Evolutionary conservation across 2,888 invertebrate species (phyloP).

Genomic region (Acronicta psi): DNA sequence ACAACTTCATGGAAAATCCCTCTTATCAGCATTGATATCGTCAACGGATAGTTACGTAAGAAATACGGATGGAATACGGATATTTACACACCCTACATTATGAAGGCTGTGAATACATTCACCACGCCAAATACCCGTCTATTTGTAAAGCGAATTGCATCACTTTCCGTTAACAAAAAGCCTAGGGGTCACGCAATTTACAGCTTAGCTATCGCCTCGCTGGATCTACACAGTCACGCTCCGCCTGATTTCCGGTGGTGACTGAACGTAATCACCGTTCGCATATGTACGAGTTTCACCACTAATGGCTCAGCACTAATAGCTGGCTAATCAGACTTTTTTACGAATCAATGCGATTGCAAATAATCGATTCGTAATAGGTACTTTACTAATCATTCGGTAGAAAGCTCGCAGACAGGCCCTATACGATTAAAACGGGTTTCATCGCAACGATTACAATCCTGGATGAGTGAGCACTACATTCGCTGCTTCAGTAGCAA

Average conservation of each 20-base stretch:
- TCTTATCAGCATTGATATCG: not conserved
- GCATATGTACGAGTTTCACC: slow-evolving; percentile 51
- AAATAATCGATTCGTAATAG: slow-evolving; percentile 53
- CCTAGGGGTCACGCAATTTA: slow-evolving; percentile 7
- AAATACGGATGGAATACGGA: not conserved
- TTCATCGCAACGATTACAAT: slow-evolving; percentile 3
- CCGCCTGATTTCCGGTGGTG: slow-evolving; percentile 37
- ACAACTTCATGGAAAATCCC: too few relatives aligned
- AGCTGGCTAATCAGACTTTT: slow-evolving; percentile 50
- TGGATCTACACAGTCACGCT: slow-evolving; percentile 11
- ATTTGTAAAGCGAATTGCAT: slow-evolving; percentile 15
- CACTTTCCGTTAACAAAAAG: slow-evolving; percentile 4
- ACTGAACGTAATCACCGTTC: slow-evolving; percentile 47
- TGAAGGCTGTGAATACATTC: too few relatives aligned
- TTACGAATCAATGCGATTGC: slow-evolving; percentile 46
- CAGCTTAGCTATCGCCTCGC: slow-evolving; percentile 33
- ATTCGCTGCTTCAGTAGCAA: not conserved
- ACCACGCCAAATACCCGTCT: not conserved
- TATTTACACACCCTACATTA: too few relatives aligned
- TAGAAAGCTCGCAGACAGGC: slow-evolving; percentile 47
- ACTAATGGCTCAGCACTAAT: slow-evolving; percentile 42
- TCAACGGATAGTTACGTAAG: not conserved
- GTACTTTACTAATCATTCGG: slow-evolving; percentile 38
- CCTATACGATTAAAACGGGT: slow-evolving; percentile 11
- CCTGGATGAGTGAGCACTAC: slow-evolving; percentile 9